phyloP scores from a whole-genome alignment of 2,113 vertebrate species.

The Cygnus buccinator region DNA sequence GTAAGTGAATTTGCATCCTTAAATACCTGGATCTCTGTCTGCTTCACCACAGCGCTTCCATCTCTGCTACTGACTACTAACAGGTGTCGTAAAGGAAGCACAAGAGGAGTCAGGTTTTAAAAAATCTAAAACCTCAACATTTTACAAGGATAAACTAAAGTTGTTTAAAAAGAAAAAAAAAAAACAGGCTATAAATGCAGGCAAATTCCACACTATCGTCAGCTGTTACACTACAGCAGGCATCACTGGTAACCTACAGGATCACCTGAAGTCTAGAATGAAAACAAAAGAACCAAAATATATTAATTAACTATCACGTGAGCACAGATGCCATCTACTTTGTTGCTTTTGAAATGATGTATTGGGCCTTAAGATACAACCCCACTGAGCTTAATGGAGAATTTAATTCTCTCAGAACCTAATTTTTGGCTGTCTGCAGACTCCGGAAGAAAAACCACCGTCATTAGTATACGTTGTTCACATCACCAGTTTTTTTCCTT shows the following conservation, averaged over 20 bases:
- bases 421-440: slow-evolving; percentile 56
- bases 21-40: neutral
- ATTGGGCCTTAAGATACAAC: neutral
- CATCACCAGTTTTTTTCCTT: neutral
- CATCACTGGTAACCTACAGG: neutral
- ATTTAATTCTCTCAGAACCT: slow-evolving; percentile 45
- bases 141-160: neutral
- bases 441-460: slow-evolving; percentile 34
- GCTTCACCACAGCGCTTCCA: neutral
- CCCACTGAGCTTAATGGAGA: slow-evolving; percentile 29
- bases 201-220: neutral
- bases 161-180: neutral
- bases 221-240: neutral
- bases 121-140: neutral
- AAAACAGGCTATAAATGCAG: neutral
- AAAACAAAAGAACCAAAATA: neutral
- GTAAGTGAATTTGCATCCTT: neutral
- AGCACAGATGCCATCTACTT: neutral
- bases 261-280: neutral
- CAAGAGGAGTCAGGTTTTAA: neutral
- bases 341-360: neutral
- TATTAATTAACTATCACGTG: neutral
- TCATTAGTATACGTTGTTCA: slow-evolving; percentile 43
- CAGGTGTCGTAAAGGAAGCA: neutral
- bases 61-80: neutral